Evolutionary conservation across 23 tunicate species (phyloP).

Genomic region (Corella eumyota): DNA sequence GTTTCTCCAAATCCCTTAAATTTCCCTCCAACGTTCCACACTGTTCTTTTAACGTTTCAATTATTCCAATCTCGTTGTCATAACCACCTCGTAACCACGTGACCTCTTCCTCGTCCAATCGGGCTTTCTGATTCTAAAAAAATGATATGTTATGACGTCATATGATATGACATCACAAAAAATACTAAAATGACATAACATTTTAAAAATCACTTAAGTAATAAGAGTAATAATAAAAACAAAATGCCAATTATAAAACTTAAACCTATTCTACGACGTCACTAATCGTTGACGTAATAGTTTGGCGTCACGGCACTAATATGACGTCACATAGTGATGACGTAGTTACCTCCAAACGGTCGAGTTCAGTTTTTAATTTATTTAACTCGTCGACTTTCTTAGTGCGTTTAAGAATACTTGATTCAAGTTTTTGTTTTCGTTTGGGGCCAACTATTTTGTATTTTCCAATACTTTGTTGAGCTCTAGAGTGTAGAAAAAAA

Average conservation of each 20-base stretch:
- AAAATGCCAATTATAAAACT: too few species aligned
- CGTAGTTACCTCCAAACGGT: conserved; percentile 57
- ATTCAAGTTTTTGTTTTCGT: conserved; percentile 59
- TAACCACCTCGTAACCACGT: conserved; percentile 81
- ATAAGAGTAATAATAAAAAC: too few species aligned
- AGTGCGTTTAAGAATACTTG: conserved; percentile 36
- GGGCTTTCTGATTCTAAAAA: conserved; percentile 42
- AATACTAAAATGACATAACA: too few species aligned
- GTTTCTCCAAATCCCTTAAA: conserved; percentile 23
- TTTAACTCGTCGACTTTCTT: conserved; percentile 48
- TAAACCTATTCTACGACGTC: too few species aligned
- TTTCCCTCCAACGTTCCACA: conserved; percentile 17
- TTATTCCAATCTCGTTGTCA: conserved; percentile 46
- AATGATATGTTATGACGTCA: too few species aligned
- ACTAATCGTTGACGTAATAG: too few species aligned
- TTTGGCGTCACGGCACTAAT: too few species aligned
- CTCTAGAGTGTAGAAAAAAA: conserved; percentile 13
- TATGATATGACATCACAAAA: too few species aligned
- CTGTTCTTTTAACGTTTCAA: conserved; percentile 51
- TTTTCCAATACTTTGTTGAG: conserved; percentile 42
- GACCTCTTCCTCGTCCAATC: conserved; percentile 60
- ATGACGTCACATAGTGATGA: too few species aligned
- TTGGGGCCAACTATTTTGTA: conserved; percentile 58
- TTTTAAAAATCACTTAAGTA: too few species aligned
- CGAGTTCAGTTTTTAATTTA: conserved; percentile 43